Base-by-base conservation (phyloP, 2,888 invertebrate genomes). In the Latheticus oryzae region DNA sequence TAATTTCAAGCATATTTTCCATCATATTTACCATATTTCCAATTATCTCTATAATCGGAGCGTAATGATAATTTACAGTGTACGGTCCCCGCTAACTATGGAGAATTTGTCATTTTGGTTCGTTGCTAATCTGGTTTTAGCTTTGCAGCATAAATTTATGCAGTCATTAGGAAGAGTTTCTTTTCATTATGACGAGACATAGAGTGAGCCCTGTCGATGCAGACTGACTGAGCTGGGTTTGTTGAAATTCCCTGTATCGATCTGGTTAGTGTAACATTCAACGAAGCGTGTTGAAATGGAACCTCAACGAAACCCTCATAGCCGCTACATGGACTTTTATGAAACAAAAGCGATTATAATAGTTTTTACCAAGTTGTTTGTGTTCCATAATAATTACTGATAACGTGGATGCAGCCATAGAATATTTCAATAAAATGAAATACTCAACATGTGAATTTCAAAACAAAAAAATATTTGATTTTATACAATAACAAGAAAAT, bases 241-340 rank as follows among this genome's bases (percentile, higher is more conserved):
- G 48, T 48, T 48, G 23, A 26, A 37, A 24, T 23, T 28, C 12
- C 48, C 12, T 26, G 48, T 48, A 48, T 48, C 13, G 48, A 48
- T 48, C 48, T 37, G 48, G 37, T 37, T 48, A 35, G 48, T 37
- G 37, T 45, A 30, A 35, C 48, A 37, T 24, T 24, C 33, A 35
- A 35, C 35, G 48, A 48, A 37, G 35, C 48, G 48, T 37, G 35
- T 26, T 37, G 26, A 37, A 48, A 48, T 48, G 37, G 26, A 48
- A 48, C 48, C 48, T 48, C 48, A 48, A 48, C 48, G 37, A 37
- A 35, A 35, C 24, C 24, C 26, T 37, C 42, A 28, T 28, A 42
- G 42, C 28, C 42, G 28, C 42, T 17, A 28, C 28, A 28, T 42
- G 42, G 42, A 42, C 21, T 43, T 26, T 28, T 43, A 17, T 28